Base-by-base conservation (phyloP, 2,888 invertebrate species). In the Phlogophora meticulosa region DNA sequence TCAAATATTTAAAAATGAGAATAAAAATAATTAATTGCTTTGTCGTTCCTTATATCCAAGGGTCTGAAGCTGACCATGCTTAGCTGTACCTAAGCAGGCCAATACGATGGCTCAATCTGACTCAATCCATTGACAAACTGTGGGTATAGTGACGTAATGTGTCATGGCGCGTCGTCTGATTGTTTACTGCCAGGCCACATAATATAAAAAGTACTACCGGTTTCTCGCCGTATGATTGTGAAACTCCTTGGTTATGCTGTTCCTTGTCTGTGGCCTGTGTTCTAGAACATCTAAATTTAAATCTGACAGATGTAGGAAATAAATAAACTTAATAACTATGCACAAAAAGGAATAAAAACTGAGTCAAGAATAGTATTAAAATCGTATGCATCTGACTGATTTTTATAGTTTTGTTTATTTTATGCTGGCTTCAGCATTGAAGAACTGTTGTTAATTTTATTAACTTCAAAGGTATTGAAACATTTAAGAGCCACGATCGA, bases 241-340 rank as follows among this genome's bases (percentile, higher is more conserved):
- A 70, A 70, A 70, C 49, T 42, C 11, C 17, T 49, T 69, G 55
- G 15, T 70, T 70, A 38, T 40, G 17, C 13, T 62, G 38, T 68
- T 68, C 68, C 68, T 68, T 60, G 45, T 68, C 32, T 68, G 32
- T 45, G 51, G 45, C 2, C 49, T 4, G 22, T 32, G 17, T 53
- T 63, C 32, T 53, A 53, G 22, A 52, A 63, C 11, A 32, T 43
- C 42, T 10, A 15, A 28, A 38, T 65, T 51, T 0, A 36, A 36
- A 36, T 46, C 2, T 20, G 4, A 13, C 3, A 32, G 11, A 51
- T 7, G 3, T 51, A 7, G n/a, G n/a, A n/a, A n/a, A n/a, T n/a
- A n/a, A n/a, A n/a, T n/a, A n/a, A n/a, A 38, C 7, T 7, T n/a
- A 40, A 40, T 40, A 4, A 28, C n/a, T n/a, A n/a, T n/a, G n/a